These are phyloP conservation scores for Nomada fabriciana DNA, from an alignment of 2,888 invertebrate genomes.

Conservation along the genomic window DNA sequence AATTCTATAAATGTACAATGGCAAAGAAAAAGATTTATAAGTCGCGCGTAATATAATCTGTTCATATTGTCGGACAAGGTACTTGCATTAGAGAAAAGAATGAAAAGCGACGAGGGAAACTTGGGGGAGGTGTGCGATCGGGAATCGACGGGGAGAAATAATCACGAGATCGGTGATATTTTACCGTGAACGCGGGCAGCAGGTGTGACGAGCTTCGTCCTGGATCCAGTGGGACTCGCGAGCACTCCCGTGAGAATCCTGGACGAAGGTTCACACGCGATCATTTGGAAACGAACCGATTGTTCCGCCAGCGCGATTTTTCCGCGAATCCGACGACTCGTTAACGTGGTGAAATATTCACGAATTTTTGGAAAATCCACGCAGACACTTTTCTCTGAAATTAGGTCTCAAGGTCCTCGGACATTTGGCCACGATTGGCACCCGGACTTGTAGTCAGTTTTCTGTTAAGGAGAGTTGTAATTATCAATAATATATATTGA, in stretches of 20 bases:
- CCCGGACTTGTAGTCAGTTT: background rate
- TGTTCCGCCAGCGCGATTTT: background rate
- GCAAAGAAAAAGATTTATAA: no score
- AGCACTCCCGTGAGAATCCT: slow-evolving; percentile 25
- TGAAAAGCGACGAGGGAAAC: no score
- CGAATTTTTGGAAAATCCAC: background rate
- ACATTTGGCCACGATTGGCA: background rate
- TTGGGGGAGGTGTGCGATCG: background rate
- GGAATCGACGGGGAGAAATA: background rate
- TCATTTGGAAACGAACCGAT: slow-evolving; percentile 40
- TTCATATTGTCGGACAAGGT: no score
- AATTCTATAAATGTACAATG: no score
- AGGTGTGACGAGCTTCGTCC: slow-evolving; percentile 28
- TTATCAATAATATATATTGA: no score
- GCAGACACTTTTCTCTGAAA: no score
- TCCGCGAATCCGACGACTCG: background rate
- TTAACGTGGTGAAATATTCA: background rate
- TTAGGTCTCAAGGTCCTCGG: background rate
- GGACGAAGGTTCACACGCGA: background rate
- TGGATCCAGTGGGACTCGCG: slow-evolving; percentile 29
- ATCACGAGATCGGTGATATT: slow-evolving; percentile 24
- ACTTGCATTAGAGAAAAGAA: no score
- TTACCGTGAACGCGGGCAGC: slow-evolving; percentile 11
- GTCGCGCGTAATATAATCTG: no score
- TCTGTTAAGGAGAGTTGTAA: no score